Conservation (phyloP, 2,797 vertebrate species). For the Novumbra hubbsi region DNA sequence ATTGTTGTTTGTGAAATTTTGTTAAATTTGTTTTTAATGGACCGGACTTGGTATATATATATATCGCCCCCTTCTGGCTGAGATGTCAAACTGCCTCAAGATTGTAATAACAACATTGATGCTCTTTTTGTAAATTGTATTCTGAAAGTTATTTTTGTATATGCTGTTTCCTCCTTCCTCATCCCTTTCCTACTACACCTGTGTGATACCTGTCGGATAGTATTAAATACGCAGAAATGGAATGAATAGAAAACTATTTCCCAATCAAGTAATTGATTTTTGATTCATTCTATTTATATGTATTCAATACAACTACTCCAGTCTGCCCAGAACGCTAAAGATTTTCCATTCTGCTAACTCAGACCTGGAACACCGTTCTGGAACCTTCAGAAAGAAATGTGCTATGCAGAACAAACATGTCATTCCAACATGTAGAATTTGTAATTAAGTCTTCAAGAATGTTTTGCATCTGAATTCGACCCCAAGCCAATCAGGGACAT, state of each 20-base stretch:
- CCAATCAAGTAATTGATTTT: no score
- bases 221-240: no score
- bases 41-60: conserved; percentile 63
- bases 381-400: no score
- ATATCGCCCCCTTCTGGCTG: conserved; percentile 33
- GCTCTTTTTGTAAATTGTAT: conserved; percentile 93
- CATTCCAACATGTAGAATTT: no score
- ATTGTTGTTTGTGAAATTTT: conserved; percentile 58
- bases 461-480: no score
- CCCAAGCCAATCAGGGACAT: not conserved
- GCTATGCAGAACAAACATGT: no score
- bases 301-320: not conserved
- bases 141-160: conserved; percentile 99
- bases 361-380: not conserved
- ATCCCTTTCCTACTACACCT: not conserved
- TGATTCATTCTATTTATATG: no score
- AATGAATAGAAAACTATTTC: no score
- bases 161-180: conserved; percentile 58
- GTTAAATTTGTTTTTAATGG: conserved; percentile 58
- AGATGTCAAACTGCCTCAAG: conserved; percentile 80
- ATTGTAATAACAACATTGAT: conserved; percentile 88
- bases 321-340: not conserved
- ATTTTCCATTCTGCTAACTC: not conserved
- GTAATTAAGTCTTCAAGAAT: no score
- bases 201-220: no score